Evolutionary conservation across 2,888 invertebrate genomes (phyloP).

Genomic region (Luperina nickerlii): DNA sequence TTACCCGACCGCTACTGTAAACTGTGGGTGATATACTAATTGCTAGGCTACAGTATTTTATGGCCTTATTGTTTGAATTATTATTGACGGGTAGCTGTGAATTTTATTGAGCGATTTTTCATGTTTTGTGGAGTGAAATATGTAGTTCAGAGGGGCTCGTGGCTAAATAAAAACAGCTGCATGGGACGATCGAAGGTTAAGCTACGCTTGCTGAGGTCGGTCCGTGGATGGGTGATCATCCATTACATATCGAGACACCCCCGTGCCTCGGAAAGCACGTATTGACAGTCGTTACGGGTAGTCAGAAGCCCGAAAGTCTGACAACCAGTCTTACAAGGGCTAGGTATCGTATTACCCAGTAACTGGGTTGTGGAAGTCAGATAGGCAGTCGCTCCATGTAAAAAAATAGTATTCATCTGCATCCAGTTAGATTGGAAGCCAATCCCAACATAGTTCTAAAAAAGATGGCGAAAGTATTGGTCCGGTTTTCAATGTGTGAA

Average conservation of each 20-base stretch:
- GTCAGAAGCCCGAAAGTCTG: background rate
- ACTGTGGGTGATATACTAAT: conserved; percentile 64
- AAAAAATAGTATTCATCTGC: background rate
- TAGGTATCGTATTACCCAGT: background rate
- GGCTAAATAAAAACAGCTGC: no score
- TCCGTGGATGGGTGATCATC: background rate
- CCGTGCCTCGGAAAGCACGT: background rate
- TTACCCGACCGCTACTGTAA: conserved; percentile 49
- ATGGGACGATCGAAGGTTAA: background rate
- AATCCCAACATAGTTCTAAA: background rate
- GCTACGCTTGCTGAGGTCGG: background rate
- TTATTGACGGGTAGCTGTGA: conserved; percentile 52
- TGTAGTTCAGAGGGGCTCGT: background rate
- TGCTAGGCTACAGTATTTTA: conserved; percentile 53
- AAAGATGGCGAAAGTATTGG: no score
- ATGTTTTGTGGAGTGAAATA: conserved; percentile 30
- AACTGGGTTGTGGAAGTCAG: background rate
- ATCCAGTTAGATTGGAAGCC: background rate
- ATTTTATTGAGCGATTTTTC: conserved; percentile 50
- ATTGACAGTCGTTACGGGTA: background rate
- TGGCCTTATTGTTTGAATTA: conserved; percentile 38
- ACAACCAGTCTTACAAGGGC: background rate
- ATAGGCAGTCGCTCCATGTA: background rate
- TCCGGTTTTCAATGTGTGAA: background rate
- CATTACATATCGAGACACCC: background rate